These are phyloP conservation scores for Petrocephalus microphthalmus DNA, from an alignment of 2,113 vertebrate genomes.

Conservation along the genomic window DNA sequence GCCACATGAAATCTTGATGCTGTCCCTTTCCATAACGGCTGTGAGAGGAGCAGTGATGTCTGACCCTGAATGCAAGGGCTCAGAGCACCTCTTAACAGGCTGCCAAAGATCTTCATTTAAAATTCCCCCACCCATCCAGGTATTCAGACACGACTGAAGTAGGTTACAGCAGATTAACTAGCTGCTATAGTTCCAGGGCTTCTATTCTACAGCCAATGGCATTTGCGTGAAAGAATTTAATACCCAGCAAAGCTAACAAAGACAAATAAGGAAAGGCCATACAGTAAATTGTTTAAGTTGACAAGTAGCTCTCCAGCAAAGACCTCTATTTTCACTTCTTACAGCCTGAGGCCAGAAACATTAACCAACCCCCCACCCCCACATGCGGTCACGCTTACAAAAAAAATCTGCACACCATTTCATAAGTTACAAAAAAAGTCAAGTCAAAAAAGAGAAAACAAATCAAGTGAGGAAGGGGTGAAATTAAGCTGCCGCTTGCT, in stretches of 20 bases:
- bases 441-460: background rate
- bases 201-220: constrained; percentile 12
- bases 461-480: background rate
- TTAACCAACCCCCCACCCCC: background rate
- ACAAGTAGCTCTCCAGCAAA: constrained; percentile 6
- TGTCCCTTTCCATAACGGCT: background rate
- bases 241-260: background rate
- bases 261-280: background rate
- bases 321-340: background rate
- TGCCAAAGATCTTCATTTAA: background rate
- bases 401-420: constrained; percentile 38
- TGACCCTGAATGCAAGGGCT: background rate
- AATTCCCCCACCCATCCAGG: background rate
- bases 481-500: constrained; percentile 36
- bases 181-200: background rate
- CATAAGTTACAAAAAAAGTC: constrained; percentile 46
- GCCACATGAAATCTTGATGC: background rate
- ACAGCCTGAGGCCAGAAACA: background rate
- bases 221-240: background rate
- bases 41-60: background rate
- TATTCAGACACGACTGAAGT: background rate
- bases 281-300: constrained; percentile 4
- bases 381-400: background rate
- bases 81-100: background rate
- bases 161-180: background rate